A percentile compares a stretch with the other conserved stretches of the same genome.
These are phyloP conservation scores for Ophthalmolycus amberensis DNA, from an alignment of 2,113 vertebrate species.

Conservation along the genomic window DNA sequence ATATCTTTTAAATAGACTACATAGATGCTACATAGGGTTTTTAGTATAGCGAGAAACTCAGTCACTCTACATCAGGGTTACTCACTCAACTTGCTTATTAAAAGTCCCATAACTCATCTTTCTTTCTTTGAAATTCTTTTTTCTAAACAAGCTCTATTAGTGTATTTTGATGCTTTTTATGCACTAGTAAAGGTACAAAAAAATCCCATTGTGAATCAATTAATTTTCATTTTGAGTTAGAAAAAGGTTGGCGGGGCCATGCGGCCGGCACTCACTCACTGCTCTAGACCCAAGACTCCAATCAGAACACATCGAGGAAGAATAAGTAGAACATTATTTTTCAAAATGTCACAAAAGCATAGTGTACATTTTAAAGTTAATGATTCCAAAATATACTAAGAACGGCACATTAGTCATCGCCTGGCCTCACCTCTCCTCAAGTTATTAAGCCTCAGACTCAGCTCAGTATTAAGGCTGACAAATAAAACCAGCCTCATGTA, in stretches of 20 bases:
- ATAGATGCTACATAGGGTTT: neutral
- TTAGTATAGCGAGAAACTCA: neutral
- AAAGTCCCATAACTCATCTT: neutral
- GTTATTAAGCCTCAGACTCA: no score
- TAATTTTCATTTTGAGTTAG: neutral
- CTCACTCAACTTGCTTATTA: neutral
- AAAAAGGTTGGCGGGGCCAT: no score
- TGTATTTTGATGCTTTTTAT: neutral
- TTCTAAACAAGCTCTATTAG: neutral
- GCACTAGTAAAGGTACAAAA: no score
- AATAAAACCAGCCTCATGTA: conserved; percentile 4
- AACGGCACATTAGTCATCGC: neutral
- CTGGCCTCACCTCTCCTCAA: neutral
- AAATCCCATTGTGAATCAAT: no score
- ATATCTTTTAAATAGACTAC: neutral
- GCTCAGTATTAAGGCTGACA: neutral
- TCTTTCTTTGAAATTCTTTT: neutral
- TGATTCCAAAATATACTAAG: neutral
- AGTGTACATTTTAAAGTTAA: neutral
- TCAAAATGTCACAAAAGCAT: neutral
- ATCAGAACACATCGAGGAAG: neutral
- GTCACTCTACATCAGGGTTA: neutral
- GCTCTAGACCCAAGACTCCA: neutral
- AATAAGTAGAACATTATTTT: neutral
- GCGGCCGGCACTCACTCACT: no score